Evolutionary conservation across 2,797 vertebrate genomes (phyloP).

Genomic region (Brachymystax lenok): DNA sequence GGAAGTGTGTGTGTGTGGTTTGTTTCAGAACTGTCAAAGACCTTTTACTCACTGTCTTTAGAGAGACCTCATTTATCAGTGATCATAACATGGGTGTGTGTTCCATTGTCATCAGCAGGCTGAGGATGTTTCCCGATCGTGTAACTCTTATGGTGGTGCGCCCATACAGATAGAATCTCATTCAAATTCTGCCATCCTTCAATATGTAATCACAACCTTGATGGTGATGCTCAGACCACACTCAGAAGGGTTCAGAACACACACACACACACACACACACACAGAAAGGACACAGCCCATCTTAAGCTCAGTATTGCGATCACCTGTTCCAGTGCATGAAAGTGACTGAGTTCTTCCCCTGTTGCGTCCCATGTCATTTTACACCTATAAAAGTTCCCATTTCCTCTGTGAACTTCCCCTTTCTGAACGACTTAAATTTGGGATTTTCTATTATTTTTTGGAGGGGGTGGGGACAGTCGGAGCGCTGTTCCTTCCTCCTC

Average conservation of each 20-base stretch:
- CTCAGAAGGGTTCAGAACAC: too few relatives aligned
- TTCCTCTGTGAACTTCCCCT: neutral
- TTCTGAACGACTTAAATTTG: neutral
- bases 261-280: neutral
- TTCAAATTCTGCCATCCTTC: too few relatives aligned
- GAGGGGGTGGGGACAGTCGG: neutral
- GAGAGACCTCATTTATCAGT: too few relatives aligned
- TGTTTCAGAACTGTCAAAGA: neutral
- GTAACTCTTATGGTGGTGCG: too few relatives aligned
- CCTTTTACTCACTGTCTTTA: too few relatives aligned
- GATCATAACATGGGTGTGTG: too few relatives aligned
- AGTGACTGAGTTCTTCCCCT: neutral
- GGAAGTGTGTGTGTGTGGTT: neutral
- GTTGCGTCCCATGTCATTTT: neutral
- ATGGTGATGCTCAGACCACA: too few relatives aligned
- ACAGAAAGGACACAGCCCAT: neutral
- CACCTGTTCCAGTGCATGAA: neutral
- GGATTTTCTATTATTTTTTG: neutral
- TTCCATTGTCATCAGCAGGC: too few relatives aligned
- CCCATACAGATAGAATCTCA: too few relatives aligned
- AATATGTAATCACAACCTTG: too few relatives aligned
- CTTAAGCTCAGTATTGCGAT: too few relatives aligned
- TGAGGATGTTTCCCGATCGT: too few relatives aligned
- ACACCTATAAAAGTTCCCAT: neutral
- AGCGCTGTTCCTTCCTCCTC: slow-evolving; percentile 46